A percentile compares a stretch with the other conserved stretches of the same genome.
These are phyloP conservation scores for Sebastes itinus DNA, from an alignment of 2,797 vertebrate genomes.

Conservation along the genomic window DNA sequence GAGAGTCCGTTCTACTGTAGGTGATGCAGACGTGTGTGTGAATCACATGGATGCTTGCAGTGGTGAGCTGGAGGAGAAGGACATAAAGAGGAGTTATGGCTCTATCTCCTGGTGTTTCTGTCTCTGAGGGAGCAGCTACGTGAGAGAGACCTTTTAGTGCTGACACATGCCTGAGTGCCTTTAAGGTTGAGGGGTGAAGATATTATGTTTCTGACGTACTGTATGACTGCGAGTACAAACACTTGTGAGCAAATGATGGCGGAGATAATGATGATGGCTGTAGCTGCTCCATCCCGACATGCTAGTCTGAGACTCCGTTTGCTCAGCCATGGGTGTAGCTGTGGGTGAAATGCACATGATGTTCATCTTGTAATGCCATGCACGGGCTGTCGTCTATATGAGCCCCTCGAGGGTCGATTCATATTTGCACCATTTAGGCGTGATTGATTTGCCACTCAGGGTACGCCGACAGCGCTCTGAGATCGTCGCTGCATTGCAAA, in stretches of 20 bases:
- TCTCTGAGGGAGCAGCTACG: slow-evolving; percentile 57
- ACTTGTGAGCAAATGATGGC: slow-evolving; percentile 52
- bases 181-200: slow-evolving; percentile 49
- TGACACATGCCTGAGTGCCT: slow-evolving; percentile 69
- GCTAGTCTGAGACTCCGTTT: slow-evolving; percentile 13
- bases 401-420: slow-evolving; percentile 63
- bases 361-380: slow-evolving; percentile 41
- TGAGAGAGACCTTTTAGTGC: slow-evolving; percentile 69
- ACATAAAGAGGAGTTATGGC: slow-evolving; percentile 68
- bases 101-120: slow-evolving; percentile 60
- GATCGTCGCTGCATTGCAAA: slow-evolving; percentile 36
- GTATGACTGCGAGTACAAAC: slow-evolving; percentile 57
- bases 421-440: slow-evolving; percentile 76
- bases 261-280: slow-evolving; percentile 53
- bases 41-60: slow-evolving; percentile 29
- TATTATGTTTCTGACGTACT: slow-evolving; percentile 50
- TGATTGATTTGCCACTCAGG: slow-evolving; percentile 74
- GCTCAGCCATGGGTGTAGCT: slow-evolving; percentile 18
- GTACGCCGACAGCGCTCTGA: slow-evolving; percentile 40
- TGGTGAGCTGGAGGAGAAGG: slow-evolving; percentile 39
- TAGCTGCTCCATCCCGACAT: slow-evolving; percentile 17
- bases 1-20: not conserved
- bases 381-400: slow-evolving; percentile 36
- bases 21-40: slow-evolving; percentile 13
- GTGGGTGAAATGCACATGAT: slow-evolving; percentile 32